Evolutionary conservation across 2,113 vertebrate genomes (phyloP), one percentile per base, ranked within the genome.

Genomic region (Arothron firmamentum): DNA sequence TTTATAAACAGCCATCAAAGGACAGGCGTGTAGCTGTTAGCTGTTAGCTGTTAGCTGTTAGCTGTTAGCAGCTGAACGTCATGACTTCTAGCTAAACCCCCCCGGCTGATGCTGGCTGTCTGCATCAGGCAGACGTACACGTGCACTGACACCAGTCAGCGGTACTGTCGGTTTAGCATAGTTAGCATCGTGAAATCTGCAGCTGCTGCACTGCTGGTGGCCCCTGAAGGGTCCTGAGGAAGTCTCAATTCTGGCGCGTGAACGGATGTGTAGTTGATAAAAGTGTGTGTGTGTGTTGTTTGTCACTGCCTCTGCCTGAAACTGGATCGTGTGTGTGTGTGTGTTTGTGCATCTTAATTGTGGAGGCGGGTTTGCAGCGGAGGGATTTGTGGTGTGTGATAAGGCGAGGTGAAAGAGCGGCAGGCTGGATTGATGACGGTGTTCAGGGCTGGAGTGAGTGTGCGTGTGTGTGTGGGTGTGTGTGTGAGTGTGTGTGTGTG

Each of bases 381-480:
- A 65, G 82, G 75, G 78, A 80, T 82, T 77, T 72, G 77, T 70
- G 70, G 68, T 57, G 57, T 49, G 60, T 59, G 65, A 80, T 69
- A 59, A 79, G 72, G 59, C 56, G 53, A 79, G 72, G 59, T 56
- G 53, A 67, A 66, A 65, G 65, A 74, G 74, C 43, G 90, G 80
- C 85, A 82, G 88, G 60, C 84, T 88, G 89, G 88, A 91, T 91
- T 93, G 92, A 89, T 91, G 88, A 91, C 91, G 86, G 85, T 89
- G 92, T 93, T 92, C 90, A 85, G 90, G 82, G 71, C 74, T 73
- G 59, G 28, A 47, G 14, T 43, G 45, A 56, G 48, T 20, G 18
- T 21, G 47, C 18, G 47, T 49, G 18, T 11, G 48, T 50, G 48
- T 10, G 48, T 50, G 18, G 47, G 59, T 63, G 48, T 65, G 62